phyloP scores from a whole-genome alignment of 2,888 invertebrate genomes.

The Crepidodera aurea region DNA sequence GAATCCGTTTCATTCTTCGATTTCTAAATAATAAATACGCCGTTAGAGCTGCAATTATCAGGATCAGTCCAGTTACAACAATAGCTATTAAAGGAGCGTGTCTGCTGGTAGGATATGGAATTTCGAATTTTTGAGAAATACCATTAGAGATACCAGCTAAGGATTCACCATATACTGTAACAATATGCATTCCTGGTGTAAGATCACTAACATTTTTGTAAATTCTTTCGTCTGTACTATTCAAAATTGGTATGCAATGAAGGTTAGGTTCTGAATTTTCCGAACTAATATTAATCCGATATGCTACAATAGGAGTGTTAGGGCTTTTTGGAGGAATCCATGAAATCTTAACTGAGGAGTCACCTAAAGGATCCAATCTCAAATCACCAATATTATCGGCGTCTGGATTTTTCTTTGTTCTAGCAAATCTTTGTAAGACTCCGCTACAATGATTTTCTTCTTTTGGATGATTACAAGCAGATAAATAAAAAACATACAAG shows the following conservation, averaged over 20 bases:
- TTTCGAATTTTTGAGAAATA: slow-evolving; percentile 41
- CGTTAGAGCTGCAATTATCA: slow-evolving; percentile 14
- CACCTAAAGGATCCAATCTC: slow-evolving; percentile 35
- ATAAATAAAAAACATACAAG: slow-evolving; percentile 67
- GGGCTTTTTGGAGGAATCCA: slow-evolving; percentile 72
- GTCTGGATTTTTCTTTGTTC: slow-evolving; percentile 60
- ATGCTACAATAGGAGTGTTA: slow-evolving; percentile 72
- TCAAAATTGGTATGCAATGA: slow-evolving; percentile 63
- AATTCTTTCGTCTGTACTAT: background rate
- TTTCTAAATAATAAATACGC: slow-evolving; percentile 52
- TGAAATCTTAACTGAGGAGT: slow-evolving; percentile 49
- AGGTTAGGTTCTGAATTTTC: slow-evolving; percentile 55
- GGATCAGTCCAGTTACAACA: background rate
- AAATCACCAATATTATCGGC: slow-evolving; percentile 60
- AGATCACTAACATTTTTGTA: slow-evolving; percentile 50
- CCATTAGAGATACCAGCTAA: slow-evolving; percentile 65
- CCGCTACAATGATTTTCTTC: slow-evolving; percentile 64
- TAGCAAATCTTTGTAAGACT: slow-evolving; percentile 59
- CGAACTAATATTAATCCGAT: slow-evolving; percentile 66
- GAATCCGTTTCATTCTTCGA: slow-evolving; percentile 55
- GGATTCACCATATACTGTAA: slow-evolving; percentile 68
- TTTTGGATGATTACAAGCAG: slow-evolving; percentile 69
- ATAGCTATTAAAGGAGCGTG: slow-evolving; percentile 11
- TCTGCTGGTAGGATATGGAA: slow-evolving; percentile 31
- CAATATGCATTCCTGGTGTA: slow-evolving; percentile 65